Percentiles rank a stretch among this genome's conserved stretches.
Evolutionary conservation across 2,113 vertebrate genomes (phyloP).

Genomic region (Tichodroma muraria): DNA sequence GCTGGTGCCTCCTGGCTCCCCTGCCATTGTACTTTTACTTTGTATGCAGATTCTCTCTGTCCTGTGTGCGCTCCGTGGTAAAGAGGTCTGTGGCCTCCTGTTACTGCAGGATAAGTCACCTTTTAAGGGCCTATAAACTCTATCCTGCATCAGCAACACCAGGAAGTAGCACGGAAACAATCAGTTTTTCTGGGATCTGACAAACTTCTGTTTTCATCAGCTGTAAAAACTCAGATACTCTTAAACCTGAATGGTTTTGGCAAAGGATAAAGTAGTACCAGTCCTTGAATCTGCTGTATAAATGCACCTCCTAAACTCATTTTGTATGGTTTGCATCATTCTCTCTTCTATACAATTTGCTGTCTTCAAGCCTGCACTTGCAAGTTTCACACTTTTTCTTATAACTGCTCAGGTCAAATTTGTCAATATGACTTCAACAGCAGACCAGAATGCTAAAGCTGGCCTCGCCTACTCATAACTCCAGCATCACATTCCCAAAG

Average conservation of each 20-base stretch:
- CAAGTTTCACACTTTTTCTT: neutral
- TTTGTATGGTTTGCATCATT: neutral
- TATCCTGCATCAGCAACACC: neutral
- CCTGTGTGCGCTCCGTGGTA: neutral
- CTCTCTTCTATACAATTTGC: neutral
- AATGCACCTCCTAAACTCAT: neutral
- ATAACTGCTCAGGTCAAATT: neutral
- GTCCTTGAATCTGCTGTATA: neutral
- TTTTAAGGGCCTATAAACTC: neutral
- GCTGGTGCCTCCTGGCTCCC: neutral
- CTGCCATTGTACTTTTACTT: neutral
- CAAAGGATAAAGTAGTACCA: neutral
- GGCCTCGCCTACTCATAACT: accelerated
- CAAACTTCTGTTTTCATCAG: neutral
- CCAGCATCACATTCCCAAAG: neutral
- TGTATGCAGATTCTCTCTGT: neutral
- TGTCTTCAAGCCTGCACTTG: neutral
- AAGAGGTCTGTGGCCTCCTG: neutral
- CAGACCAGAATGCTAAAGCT: neutral
- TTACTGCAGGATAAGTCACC: neutral
- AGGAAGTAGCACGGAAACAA: neutral
- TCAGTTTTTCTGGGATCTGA: neutral
- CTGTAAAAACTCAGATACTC: neutral
- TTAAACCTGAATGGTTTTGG: neutral
- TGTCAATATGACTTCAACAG: neutral